Percentiles rank a stretch among this genome's conserved stretches.
Evolutionary conservation across 1,140 invertebrate species (phyloP).

Genomic region (Holotrichia oblita): DNA sequence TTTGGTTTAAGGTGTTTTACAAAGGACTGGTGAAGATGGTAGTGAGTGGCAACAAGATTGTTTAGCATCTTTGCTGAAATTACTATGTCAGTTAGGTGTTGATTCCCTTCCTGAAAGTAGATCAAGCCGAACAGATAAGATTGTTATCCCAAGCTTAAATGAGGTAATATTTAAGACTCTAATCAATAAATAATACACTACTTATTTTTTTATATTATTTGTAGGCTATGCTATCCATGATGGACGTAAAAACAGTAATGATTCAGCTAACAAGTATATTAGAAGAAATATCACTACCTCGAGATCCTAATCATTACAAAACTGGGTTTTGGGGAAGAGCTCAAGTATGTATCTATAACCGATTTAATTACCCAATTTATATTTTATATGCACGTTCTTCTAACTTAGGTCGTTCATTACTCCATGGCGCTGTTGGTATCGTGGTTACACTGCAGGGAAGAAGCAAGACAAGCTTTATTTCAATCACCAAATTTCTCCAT

Average conservation of each 20-base stretch:
- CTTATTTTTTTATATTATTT: slow-evolving; percentile 55
- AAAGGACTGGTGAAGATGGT: slow-evolving; percentile 73
- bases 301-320: slow-evolving; percentile 84
- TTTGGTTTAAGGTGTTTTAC: slow-evolving; percentile 66
- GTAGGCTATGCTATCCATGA: slow-evolving; percentile 79
- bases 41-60: slow-evolving; percentile 96
- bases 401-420: slow-evolving; percentile 73
- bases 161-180: slow-evolving; percentile 44
- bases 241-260: slow-evolving; percentile 84
- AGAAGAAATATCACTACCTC: slow-evolving; percentile 81
- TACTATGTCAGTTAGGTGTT: slow-evolving; percentile 87
- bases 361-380: neutral
- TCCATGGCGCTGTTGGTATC: slow-evolving; percentile 84
- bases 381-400: slow-evolving; percentile 41
- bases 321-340: slow-evolving; percentile 89
- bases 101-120: slow-evolving; percentile 63
- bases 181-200: too few relatives aligned
- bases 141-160: slow-evolving; percentile 57
- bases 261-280: slow-evolving; percentile 86
- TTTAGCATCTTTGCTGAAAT: slow-evolving; percentile 83
- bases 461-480: slow-evolving; percentile 73
- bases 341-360: slow-evolving; percentile 65
- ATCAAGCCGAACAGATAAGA: slow-evolving; percentile 56
- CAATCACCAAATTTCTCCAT: slow-evolving; percentile 71
- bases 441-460: slow-evolving; percentile 81